These are phyloP conservation scores for Timandra comae DNA, from an alignment of 2,888 invertebrate genomes.

Conservation along the genomic window DNA sequence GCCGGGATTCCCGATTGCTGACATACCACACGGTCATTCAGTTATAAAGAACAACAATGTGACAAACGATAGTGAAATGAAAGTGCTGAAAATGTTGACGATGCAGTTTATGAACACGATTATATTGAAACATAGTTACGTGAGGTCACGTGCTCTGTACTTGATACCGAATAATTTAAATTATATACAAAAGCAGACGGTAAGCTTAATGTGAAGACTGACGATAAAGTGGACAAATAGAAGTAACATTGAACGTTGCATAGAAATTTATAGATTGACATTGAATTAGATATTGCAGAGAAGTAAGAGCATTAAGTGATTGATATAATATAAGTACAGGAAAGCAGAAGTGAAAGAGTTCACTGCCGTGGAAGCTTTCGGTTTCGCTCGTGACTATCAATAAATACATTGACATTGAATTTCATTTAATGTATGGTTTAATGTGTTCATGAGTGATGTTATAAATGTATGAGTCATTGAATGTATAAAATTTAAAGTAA, in stretches of 20 bases:
- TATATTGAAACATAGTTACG: too few relatives aligned
- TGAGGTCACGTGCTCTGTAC: too few relatives aligned
- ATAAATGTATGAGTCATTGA: too few relatives aligned
- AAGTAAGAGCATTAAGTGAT: slow-evolving; percentile 44
- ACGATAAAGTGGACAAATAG: background rate
- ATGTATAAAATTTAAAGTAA: slow-evolving; percentile 27
- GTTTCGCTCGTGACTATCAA: slow-evolving; percentile 16
- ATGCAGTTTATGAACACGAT: too few relatives aligned
- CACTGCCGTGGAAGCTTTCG: slow-evolving; percentile 50
- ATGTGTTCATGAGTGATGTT: slow-evolving; percentile 39
- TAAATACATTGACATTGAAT: slow-evolving; percentile 15
- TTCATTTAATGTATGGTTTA: slow-evolving; percentile 20
- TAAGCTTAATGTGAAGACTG: slow-evolving; percentile 8
- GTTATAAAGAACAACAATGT: slow-evolving; percentile 49
- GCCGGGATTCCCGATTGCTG: slow-evolving; percentile 77
- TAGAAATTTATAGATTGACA: slow-evolving; percentile 10
- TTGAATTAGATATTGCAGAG: slow-evolving; percentile 25
- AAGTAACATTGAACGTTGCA: slow-evolving; percentile 5
- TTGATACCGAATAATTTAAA: slow-evolving; percentile 1
- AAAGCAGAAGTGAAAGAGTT: slow-evolving; percentile 55
- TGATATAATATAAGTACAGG: too few relatives aligned
- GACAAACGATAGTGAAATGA: slow-evolving; percentile 46
- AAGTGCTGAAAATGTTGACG: slow-evolving; percentile 51
- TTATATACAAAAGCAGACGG: slow-evolving; percentile 2
- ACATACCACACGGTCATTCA: slow-evolving; percentile 71